Evolutionary conservation across 2,797 vertebrate species (phyloP), one percentile per base, ranked within the genome.

Genomic region (Choloepus didactylus): DNA sequence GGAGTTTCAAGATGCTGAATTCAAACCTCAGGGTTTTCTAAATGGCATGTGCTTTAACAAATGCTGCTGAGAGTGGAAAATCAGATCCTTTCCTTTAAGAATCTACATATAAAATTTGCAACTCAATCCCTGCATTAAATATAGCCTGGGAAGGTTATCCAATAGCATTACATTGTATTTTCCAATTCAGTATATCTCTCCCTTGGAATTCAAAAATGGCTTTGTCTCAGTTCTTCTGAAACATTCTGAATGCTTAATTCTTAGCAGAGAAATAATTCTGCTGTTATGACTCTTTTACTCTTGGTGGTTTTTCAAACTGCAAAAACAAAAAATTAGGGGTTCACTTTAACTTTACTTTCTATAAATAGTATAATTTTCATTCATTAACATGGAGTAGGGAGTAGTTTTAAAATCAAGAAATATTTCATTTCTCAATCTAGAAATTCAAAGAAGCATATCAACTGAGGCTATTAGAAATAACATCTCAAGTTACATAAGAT

Each of bases 11-110:
- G 92, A 97, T 6, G 54, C 82, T 59, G 56, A 84, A 94, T 89
- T 91, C 95, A 96, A 97, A 96, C 96, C 93, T 91, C 95, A 90
- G 59, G 60, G 56, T 93, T 97, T 96, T 87, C 87, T 87, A 95
- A 95, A 84, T 69, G 69, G 23, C 44, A 44, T 93, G 86, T 89
- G 73, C 87, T 82, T 91, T 91, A 91, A 84, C 89, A 95, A 96
- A 96, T 82, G 84, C 89, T 95, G 85, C 95, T 80, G 95, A 96
- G 70, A 95, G 59, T 93, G 93, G 91, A 97, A 97, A 97, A 96
- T 95, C 91, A 93, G 96, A 97, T 94, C 77, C 79, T 93, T 96
- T 91, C 70, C 94, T 95, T 97, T 80, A 96, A 94, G 92, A 95
- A 95, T 96, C 41, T 95, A 91, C 86, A 94, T 93, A 96, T 95